Percentiles rank a stretch among this genome's conserved stretches.
Conservation (phyloP, 2,113 vertebrate genomes). For the Malurus elegans region DNA sequence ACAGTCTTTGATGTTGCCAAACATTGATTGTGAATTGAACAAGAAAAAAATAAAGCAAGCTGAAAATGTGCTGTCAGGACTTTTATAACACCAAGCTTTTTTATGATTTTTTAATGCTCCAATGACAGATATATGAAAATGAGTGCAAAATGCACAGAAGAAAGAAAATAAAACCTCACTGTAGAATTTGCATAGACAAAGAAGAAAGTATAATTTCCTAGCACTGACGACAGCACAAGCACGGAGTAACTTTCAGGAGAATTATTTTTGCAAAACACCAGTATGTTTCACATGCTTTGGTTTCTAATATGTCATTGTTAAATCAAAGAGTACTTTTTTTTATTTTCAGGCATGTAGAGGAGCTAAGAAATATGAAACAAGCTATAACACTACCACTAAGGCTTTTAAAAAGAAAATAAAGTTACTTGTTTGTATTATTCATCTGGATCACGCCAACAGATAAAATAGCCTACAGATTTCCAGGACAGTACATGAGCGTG, state of each 20-base stretch:
- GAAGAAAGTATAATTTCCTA: conserved; percentile 28
- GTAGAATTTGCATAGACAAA: conserved; percentile 37
- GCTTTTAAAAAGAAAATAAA: neutral
- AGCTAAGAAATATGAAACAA: conserved; percentile 14
- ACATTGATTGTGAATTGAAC: conserved; percentile 46
- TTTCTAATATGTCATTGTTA: conserved; percentile 61
- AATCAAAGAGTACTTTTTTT: conserved; percentile 41
- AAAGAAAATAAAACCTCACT: conserved; percentile 38
- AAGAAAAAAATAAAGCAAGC: conserved; percentile 26
- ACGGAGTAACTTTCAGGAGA: conserved; percentile 39
- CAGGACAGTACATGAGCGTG: neutral
- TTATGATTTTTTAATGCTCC: conserved; percentile 69
- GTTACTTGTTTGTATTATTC: neutral
- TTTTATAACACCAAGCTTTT: conserved; percentile 41
- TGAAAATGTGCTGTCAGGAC: conserved; percentile 53
- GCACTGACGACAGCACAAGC: conserved; percentile 11
- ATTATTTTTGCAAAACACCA: conserved; percentile 68
- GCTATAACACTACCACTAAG: neutral
- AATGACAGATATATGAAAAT: conserved; percentile 61
- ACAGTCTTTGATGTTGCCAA: conserved; percentile 57
- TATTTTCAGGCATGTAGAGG: neutral
- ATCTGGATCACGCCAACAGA: neutral
- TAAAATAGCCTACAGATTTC: neutral
- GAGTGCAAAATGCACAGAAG: conserved; percentile 52
- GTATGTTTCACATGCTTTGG: conserved; percentile 55